phyloP scores from a whole-genome alignment of 2,113 vertebrate species.

The Aphelocoma coerulescens region DNA sequence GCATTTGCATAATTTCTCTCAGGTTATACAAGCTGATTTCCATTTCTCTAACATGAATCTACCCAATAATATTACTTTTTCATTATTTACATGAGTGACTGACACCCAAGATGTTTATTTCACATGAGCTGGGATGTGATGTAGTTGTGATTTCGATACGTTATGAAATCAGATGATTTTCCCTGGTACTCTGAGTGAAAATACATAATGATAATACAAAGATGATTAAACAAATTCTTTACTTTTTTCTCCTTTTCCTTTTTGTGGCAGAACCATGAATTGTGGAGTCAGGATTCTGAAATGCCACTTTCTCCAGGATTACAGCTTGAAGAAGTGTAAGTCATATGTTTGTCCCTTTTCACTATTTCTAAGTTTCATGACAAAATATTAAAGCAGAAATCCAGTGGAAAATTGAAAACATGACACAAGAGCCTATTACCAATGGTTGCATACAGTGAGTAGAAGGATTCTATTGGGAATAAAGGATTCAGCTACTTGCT shows the following conservation, averaged over 20 bases:
- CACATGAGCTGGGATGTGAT: not conserved
- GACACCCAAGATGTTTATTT: not conserved
- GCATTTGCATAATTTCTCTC: not conserved
- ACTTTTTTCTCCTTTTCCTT: not conserved
- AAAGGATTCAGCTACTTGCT: not conserved
- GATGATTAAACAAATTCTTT: not conserved
- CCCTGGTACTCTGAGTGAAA: not conserved
- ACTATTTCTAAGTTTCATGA: not conserved
- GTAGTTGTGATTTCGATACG: not conserved
- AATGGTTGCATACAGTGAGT: not conserved
- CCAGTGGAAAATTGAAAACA: not conserved
- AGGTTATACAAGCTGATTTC: not conserved
- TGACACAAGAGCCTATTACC: not conserved
- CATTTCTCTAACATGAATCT: not conserved
- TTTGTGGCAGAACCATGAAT: conserved; percentile 18
- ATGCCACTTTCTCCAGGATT: not conserved
- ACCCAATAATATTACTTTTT: not conserved
- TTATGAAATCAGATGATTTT: conserved; percentile 38
- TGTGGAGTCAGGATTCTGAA: not conserved
- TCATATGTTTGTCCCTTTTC: conserved; percentile 3
- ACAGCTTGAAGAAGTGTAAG: conserved; percentile 30
- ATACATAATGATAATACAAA: not conserved
- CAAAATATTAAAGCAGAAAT: not conserved
- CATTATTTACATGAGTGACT: not conserved
- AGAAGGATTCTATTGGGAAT: not conserved